These are phyloP conservation scores for Busseola fusca DNA, from an alignment of 2,888 invertebrate genomes.

Conservation along the genomic window DNA sequence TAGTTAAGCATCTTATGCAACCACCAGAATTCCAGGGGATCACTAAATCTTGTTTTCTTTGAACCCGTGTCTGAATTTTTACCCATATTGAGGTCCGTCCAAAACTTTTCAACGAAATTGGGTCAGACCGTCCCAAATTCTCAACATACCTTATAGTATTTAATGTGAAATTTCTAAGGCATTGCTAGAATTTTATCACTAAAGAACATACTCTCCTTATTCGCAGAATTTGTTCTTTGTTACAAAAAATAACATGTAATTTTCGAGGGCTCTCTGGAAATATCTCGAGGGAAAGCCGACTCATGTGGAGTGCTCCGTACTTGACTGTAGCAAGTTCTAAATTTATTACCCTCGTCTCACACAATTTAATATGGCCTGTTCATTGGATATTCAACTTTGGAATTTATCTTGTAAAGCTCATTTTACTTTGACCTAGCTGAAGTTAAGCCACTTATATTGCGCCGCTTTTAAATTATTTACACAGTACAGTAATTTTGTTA, in stretches of 20 bases:
- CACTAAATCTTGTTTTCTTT: not conserved
- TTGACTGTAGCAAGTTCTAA: slow-evolving; percentile 53
- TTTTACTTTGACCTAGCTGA: slow-evolving; percentile 37
- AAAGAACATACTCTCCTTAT: slow-evolving; percentile 26
- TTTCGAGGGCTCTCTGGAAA: slow-evolving; percentile 50
- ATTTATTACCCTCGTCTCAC: slow-evolving; percentile 56
- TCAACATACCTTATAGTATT: slow-evolving; percentile 10
- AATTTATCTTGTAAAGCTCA: slow-evolving; percentile 40
- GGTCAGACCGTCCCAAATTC: slow-evolving; percentile 18
- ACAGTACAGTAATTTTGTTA: slow-evolving; percentile 23
- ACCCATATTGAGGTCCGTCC: not conserved
- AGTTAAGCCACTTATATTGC: slow-evolving; percentile 19
- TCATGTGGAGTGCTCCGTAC: slow-evolving; percentile 54
- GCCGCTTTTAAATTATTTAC: slow-evolving; percentile 43
- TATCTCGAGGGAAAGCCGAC: slow-evolving; percentile 46
- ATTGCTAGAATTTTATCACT: slow-evolving; percentile 12
- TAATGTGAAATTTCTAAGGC: slow-evolving; percentile 5
- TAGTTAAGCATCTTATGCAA: not conserved
- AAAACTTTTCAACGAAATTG: slow-evolving; percentile 24
- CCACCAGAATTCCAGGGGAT: not conserved
- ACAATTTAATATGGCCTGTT: slow-evolving; percentile 52
- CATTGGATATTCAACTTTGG: slow-evolving; percentile 50
- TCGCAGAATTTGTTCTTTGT: slow-evolving; percentile 38
- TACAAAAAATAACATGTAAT: slow-evolving; percentile 45
- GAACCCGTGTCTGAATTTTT: not conserved